Conservation (phyloP, 2,888 invertebrate genomes). For the Pandemis heparana region DNA sequence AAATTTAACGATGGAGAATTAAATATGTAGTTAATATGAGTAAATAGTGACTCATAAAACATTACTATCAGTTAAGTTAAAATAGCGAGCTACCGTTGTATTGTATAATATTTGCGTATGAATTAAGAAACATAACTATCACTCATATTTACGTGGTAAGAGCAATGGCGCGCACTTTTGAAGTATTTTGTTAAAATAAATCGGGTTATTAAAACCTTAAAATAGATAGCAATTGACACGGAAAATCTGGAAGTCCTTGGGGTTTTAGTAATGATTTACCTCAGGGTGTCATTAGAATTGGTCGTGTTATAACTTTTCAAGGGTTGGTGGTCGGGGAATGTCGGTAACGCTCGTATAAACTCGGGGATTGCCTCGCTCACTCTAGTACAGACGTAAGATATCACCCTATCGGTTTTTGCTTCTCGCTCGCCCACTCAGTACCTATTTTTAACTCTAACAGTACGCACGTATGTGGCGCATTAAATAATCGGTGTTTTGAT, state of each 20-base stretch:
- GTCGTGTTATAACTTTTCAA: slow-evolving; percentile 51
- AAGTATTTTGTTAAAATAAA: slow-evolving; percentile 1
- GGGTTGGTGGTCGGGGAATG: slow-evolving; percentile 57
- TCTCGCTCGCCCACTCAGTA: slow-evolving; percentile 63
- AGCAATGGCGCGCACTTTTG: slow-evolving; percentile 1
- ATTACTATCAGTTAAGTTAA: not conserved
- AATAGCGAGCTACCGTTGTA: not conserved
- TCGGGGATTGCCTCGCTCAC: slow-evolving; percentile 56
- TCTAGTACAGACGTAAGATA: slow-evolving; percentile 51
- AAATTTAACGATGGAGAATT: not conserved
- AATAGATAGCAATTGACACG: slow-evolving; percentile 42
- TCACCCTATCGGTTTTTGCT: slow-evolving; percentile 77
- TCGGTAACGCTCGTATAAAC: slow-evolving; percentile 54
- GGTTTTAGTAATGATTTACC: slow-evolving; percentile 16
- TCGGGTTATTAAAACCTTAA: not conserved
- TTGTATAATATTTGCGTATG: not conserved
- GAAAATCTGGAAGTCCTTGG: slow-evolving; percentile 27
- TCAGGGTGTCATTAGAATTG: slow-evolving; percentile 33
- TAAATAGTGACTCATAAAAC: not conserved
- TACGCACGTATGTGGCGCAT: slow-evolving; percentile 59
- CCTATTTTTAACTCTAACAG: slow-evolving; percentile 71
- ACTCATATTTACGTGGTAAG: not conserved
- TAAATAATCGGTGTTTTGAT: slow-evolving; percentile 62
- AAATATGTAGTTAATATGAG: not conserved
- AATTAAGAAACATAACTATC: not conserved